Base-by-base conservation (phyloP, 2,888 invertebrate species). In the Platerodrilus igneus region DNA sequence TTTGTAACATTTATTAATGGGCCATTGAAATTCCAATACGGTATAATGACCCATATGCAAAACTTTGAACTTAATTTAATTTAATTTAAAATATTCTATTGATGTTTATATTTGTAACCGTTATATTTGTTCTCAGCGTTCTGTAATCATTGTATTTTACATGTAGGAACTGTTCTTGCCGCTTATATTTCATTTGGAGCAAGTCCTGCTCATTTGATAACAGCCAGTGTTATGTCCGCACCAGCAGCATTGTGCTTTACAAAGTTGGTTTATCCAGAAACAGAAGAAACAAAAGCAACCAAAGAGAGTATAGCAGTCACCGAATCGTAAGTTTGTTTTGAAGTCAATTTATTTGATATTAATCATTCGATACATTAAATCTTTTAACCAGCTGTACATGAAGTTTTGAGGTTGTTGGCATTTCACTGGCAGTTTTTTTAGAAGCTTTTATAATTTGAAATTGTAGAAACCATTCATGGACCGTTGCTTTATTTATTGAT, bases 211-310 rank as follows among this genome's bases (percentile, higher is more conserved):
- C 89, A 95, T 66, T 70, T 97, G 21, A 81, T 97, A 46, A 90
- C 94, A 0, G 90, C 96, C 0, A 89, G 90, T 45, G 85, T 97
- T 1, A 95, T 97, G 95, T 90, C 94, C 0, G 95, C 96, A 0
- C 96, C 96, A 0, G 92, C 93, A 0, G 86, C 95, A 0, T 68
- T 97, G 16, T 91, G 90, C 55, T 86, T 80, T 59, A 79, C 93
- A 7, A 97, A 97, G 66, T 72, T 99, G 0, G 76, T 94, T 56
- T 85, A 87, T 71, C 97, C 97, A 0, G 97, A 97, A 72, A 89
- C 86, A 0, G 85, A 89, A 57, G 73, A 81, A 39, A 83, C 89
- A 0, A 72, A 78, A 47, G 86, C 90, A 0, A 80, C 81, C 0
- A 78, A 83, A 1, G 79, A 87, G 21, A 86, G 85, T 43, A 83